Base-by-base conservation (phyloP, 2,113 vertebrate genomes). In the Dasyurus viverrinus region DNA sequence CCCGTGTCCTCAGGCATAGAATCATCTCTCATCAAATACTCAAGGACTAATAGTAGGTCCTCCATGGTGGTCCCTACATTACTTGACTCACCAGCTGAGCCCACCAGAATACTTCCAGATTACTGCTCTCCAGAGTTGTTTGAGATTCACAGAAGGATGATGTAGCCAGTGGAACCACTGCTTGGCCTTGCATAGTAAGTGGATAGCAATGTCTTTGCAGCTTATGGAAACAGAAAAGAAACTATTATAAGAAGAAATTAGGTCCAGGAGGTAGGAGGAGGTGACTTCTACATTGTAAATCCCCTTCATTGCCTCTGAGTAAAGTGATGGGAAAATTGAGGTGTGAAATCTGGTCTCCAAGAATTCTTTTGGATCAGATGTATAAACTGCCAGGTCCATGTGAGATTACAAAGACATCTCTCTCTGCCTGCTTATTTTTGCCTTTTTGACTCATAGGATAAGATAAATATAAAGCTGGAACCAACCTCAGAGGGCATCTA, bases 321-420 rank as follows among this genome's bases (percentile, higher is more conserved):
- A 0, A 0, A 0, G 8, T 14, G 24, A 84, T 42, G 5, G n/a
- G n/a, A 84, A 84, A 84, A 36, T 22, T n/a, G 68, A 42, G 8
- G 19, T 42, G 6, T 42, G 19, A 76, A 76, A 16, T 16, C 68
- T 76, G 68, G 36, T n/a, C 68, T n/a, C n/a, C 36, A 84, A 22
- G 36, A 36, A 76, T 76, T 76, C 36, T n/a, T 14, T 76, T 76
- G 68, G 36, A n/a, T 76, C 68, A 76, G 36, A n/a, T 76, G 36
- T 76, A 14, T 76, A n/a, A 76, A 12, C 68, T 76, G 36, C 36
- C 36, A 76, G 14, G 36, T 76, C 36, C 16, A n/a, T 76, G 68
- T 76, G 14, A 36, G 36, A 76, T 42, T n/a, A 84, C 68, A 84
- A 84, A n/a, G 36, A 42, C 6, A 30, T 84, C 19, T 84, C 3